These are phyloP conservation scores for Drosophila athabasca DNA, from an alignment of 1,140 invertebrate genomes.

Conservation along the genomic window DNA sequence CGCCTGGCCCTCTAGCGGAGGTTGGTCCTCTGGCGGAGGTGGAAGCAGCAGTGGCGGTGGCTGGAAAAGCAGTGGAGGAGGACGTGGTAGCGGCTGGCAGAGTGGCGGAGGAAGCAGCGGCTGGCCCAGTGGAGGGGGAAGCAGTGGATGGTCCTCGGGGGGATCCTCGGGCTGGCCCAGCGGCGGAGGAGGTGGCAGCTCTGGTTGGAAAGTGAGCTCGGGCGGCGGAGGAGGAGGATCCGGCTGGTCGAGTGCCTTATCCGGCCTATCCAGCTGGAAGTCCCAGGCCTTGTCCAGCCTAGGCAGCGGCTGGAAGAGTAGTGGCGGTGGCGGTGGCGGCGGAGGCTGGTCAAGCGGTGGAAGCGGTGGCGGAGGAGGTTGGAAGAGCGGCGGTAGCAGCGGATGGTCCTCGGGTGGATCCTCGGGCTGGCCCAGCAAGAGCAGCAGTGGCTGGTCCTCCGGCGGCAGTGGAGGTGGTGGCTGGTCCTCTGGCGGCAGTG, in stretches of 20 bases:
- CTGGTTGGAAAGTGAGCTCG: conserved; percentile 27
- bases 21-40: conserved; percentile 11
- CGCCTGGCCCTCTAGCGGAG: conserved; percentile 38
- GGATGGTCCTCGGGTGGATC: conserved; percentile 44
- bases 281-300: conserved; percentile 25
- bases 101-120: conserved; percentile 31
- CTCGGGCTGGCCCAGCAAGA: conserved; percentile 45
- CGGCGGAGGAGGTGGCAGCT: conserved; percentile 10
- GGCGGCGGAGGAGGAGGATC: conserved; percentile 18
- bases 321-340: conserved; percentile 8
- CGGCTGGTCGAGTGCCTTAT: conserved; percentile 34
- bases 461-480: conserved; percentile 43
- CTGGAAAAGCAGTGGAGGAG: conserved; percentile 38
- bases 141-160: not conserved
- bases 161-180: conserved; percentile 16
- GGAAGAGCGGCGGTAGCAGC: conserved; percentile 25
- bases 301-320: conserved; percentile 23
- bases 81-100: conserved; percentile 29
- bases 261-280: conserved; percentile 32
- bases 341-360: conserved; percentile 12
- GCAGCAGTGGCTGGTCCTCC: conserved; percentile 47
- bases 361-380: conserved; percentile 22
- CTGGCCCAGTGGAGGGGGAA: conserved; percentile 15
- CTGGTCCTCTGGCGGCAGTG: too few species aligned
- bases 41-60: conserved; percentile 27